phyloP scores from a whole-genome alignment of 2,888 invertebrate species.

The Geophilus truncorum region DNA sequence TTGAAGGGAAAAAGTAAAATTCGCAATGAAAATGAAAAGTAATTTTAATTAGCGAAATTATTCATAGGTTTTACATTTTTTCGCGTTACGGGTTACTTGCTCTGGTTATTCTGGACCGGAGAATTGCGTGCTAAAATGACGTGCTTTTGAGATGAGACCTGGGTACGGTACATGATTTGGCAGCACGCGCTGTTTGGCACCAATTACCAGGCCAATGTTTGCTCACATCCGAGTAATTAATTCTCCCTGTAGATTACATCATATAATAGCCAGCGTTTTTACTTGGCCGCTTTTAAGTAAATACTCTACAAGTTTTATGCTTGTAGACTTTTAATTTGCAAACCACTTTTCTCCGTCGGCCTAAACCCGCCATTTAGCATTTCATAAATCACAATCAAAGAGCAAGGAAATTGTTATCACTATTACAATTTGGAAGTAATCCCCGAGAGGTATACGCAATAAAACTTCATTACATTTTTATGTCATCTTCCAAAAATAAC shows the following conservation, averaged over 20 bases:
- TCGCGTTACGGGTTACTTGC: neutral
- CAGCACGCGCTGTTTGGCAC: slow-evolving; percentile 24
- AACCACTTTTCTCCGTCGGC: neutral
- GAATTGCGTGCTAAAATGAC: neutral
- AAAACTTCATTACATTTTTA: slow-evolving; percentile 4
- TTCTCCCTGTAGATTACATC: slow-evolving; percentile 18
- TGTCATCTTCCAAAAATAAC: neutral
- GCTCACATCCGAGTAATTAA: slow-evolving; percentile 22
- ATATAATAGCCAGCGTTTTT: slow-evolving; percentile 7
- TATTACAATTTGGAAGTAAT: slow-evolving; percentile 2
- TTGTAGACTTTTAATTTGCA: neutral
- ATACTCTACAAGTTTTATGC: neutral
- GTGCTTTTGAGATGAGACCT: neutral
- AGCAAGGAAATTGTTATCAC: neutral
- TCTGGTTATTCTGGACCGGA: no score
- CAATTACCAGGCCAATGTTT: slow-evolving; percentile 27
- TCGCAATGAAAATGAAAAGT: neutral
- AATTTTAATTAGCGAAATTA: neutral
- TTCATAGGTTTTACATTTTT: neutral
- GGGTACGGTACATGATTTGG: slow-evolving; percentile 10
- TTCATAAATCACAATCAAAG: neutral
- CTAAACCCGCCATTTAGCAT: neutral
- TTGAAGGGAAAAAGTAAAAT: neutral
- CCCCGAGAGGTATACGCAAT: neutral
- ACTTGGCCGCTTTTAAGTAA: neutral